Evolutionary conservation across 1,140 invertebrate species (phyloP).

Genomic region (Hermetia illucens): DNA sequence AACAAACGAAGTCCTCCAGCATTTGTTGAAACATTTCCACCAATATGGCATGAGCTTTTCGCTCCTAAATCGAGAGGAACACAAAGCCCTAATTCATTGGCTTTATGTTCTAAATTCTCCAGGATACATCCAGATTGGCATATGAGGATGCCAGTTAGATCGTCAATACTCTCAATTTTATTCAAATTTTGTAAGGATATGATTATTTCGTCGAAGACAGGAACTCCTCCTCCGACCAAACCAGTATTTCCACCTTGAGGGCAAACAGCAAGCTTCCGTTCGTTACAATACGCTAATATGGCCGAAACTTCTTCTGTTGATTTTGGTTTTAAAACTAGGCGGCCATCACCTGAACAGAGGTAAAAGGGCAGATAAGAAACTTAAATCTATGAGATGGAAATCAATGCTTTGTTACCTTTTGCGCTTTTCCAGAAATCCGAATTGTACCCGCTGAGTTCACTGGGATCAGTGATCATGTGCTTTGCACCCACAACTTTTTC

Average conservation of each 20-base stretch:
- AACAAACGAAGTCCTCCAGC: constrained; percentile 91
- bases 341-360: constrained; percentile 61
- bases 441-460: constrained; percentile 72
- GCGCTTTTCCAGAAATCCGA: constrained; percentile 85
- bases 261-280: constrained; percentile 71
- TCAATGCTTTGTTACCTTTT: constrained; percentile 48
- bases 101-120: constrained; percentile 66
- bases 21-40: constrained; percentile 94
- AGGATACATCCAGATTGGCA: constrained; percentile 90
- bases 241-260: constrained; percentile 94
- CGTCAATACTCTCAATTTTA: constrained; percentile 71
- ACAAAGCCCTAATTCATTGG: constrained; percentile 59
- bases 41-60: constrained; percentile 93
- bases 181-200: constrained; percentile 79
- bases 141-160: constrained; percentile 66
- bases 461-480: constrained; percentile 55
- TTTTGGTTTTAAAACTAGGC: constrained; percentile 64
- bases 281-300: constrained; percentile 77
- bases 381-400: neutral
- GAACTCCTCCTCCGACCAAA: constrained; percentile 35
- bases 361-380: too few species aligned
- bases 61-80: constrained; percentile 94
- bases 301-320: constrained; percentile 76
- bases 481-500: constrained; percentile 49
- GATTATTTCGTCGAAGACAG: constrained; percentile 95